Base-by-base conservation (phyloP, 2,113 vertebrate species). In the Toxostoma redivivum region DNA sequence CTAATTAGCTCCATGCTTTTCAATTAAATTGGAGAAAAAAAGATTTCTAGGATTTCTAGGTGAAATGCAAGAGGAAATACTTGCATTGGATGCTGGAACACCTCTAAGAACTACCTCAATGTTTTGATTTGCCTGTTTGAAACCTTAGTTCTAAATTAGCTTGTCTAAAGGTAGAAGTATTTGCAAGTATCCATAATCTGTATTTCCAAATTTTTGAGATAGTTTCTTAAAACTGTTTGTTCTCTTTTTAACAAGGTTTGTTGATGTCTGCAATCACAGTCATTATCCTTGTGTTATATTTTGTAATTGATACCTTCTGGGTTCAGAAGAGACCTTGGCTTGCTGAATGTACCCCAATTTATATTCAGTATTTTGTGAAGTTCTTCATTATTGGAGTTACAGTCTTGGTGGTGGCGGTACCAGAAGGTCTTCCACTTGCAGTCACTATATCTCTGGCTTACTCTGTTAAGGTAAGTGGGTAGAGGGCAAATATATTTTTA, bases 331-430 rank as follows among this genome's bases (percentile, higher is more conserved):
- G 98, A 93, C 98, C 98, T 3, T 99, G 99, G 99, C 97, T 98
- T 91, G 98, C 98, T 82, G 98, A 98, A 78, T 99, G 99, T 97
- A 99, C 99, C 8, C 99, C 99, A 12, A 98, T 99, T 97, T 99
- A 99, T 97, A 98, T 99, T 94, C 99, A 99, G 93, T 99, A 99
- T 97, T 99, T 99, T 94, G 99, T 99, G 74, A 99, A 99, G 96
- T 99, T 99, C 98, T 99, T 99, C 98, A 99, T 99, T 97, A 99
- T 99, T 83, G 99, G 99, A 82, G 99, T 99, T 80, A 99, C 99
- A 7, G 99, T 99, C 69, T 97, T 99, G 94, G 99, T 99, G 94
- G 99, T 99, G 67, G 99, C 99, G 3, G 99, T 99, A 60, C 99
- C 99, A 23, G 99, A 99, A 97, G 99, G 99, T 93, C 99, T 99